Evolutionary conservation across 2,797 vertebrate species (phyloP).

Genomic region (Sebastes wilsoni): DNA sequence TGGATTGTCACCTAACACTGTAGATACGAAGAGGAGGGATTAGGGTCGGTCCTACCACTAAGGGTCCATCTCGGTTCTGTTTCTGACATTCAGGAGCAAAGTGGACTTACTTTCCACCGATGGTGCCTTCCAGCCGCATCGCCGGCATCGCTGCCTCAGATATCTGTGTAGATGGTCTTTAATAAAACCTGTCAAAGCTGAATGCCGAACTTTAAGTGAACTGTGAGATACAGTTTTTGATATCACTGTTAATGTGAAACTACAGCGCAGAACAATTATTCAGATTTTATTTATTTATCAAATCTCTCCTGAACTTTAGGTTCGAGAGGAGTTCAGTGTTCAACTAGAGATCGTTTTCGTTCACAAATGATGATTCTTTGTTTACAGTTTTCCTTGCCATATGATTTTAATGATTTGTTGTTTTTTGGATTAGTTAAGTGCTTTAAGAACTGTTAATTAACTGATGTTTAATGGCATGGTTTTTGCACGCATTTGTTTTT

Average conservation of each 20-base stretch:
- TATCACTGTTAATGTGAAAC: constrained; percentile 68
- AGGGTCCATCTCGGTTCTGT: constrained; percentile 41
- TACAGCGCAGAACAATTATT: constrained; percentile 51
- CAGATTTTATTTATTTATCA: constrained; percentile 78
- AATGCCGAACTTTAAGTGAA: constrained; percentile 22
- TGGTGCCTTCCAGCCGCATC: constrained; percentile 67
- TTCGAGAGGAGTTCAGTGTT: constrained; percentile 37
- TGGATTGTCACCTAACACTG: constrained; percentile 29
- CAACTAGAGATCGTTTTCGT: constrained; percentile 1
- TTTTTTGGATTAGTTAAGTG: constrained; percentile 22
- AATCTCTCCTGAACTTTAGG: constrained; percentile 37
- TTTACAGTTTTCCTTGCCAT: constrained; percentile 56
- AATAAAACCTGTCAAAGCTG: constrained; percentile 27
- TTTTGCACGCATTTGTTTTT: constrained; percentile 69
- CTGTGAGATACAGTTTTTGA: constrained; percentile 40
- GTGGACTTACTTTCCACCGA: constrained; percentile 32
- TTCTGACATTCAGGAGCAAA: constrained; percentile 79
- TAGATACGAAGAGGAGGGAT: constrained; percentile 20
- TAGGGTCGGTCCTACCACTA: constrained; percentile 22
- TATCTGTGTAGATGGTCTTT: constrained; percentile 35
- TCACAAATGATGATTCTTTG: constrained; percentile 30
- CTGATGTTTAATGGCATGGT: constrained; percentile 48
- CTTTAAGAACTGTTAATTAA: constrained; percentile 51
- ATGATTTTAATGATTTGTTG: constrained; percentile 15
- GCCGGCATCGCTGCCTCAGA: constrained; percentile 55